Evolutionary conservation across 2,888 invertebrate species (phyloP).

Genomic region (Metallyticus violacea): DNA sequence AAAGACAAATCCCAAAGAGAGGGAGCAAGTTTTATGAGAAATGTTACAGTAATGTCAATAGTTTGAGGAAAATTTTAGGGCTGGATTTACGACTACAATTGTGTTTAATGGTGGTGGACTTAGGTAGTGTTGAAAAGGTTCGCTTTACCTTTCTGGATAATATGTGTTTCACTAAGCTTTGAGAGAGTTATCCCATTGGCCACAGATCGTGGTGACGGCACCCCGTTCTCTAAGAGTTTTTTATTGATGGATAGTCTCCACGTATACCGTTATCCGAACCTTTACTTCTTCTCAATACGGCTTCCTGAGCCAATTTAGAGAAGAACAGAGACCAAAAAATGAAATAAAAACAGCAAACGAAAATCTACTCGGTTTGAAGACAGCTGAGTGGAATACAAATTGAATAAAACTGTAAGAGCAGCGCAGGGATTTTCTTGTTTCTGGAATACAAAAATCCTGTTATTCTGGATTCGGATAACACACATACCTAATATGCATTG

Average conservation of each 20-base stretch:
- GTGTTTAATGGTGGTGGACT: background rate
- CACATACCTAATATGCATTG: no score
- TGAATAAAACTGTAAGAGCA: no score
- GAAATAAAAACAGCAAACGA: background rate
- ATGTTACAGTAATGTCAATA: constrained; percentile 10
- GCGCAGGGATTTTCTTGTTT: no score
- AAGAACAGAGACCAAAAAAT: background rate
- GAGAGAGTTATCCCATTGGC: constrained; percentile 22
- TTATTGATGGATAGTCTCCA: constrained; percentile 23
- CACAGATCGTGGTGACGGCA: constrained; percentile 23
- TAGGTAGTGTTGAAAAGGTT: background rate
- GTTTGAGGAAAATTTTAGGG: constrained; percentile 5
- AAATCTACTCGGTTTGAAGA: no score
- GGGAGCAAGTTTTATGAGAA: background rate
- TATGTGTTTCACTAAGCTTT: background rate
- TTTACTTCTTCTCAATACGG: background rate
- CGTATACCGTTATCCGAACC: background rate
- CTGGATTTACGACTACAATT: constrained; percentile 9
- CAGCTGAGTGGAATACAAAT: no score
- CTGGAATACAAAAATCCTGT: no score
- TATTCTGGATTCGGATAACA: no score
- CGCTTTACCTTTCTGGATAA: background rate
- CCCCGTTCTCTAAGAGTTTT: background rate
- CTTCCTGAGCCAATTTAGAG: background rate
- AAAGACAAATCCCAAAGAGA: background rate